Base-by-base conservation (phyloP, 2,888 invertebrate genomes). In the Epicampocera succincta region DNA sequence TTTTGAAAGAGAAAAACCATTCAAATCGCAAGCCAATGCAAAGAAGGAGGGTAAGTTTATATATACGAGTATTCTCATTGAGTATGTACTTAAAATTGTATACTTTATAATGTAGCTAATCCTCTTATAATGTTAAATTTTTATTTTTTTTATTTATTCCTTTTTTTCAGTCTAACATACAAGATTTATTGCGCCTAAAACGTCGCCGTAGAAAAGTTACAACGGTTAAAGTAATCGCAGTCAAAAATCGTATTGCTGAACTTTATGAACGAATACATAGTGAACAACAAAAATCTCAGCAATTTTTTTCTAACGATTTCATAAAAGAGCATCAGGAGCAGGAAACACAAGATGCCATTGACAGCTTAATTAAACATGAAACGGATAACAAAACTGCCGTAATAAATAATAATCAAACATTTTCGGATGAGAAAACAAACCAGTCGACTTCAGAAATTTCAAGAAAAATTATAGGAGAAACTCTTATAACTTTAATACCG, bases 201-300 rank as follows among this genome's bases (percentile, higher is more conserved):
- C 71, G 76, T 13, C 75, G 69, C 2, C 65, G 63, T 9, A 80
- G 76, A 71, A 83, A 80, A 21, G 83, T 84, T 3, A 84, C 83
- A 9, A 85, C 85, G 0, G 84, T 85, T n/a, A 85, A 85, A 74
- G 83, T 85, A 33, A 85, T 85, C 54, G 85, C 85, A 6, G 72
- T 84, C 5, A 85, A 84, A 52, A 85, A 85, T 75, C 74, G 84
- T 17, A 83, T 85, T n/a, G 83, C 84, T 1, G 85, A 85, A 65
- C 71, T 85, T 12, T 85, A 85, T 56, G 84, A 83, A 44, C 61
- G 75, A 25, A 84, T 82, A 42, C 78, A 83, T 80, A 71, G 58
- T 3, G 83, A 84, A 46, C 83, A 84, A 54, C 78, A 80, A 48
- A 83, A 83, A 40, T 83, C 82, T 0, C 81, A 82, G 33, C 60